Conservation (phyloP, 2,113 vertebrate genomes). For the Haplochromis burtoni region DNA sequence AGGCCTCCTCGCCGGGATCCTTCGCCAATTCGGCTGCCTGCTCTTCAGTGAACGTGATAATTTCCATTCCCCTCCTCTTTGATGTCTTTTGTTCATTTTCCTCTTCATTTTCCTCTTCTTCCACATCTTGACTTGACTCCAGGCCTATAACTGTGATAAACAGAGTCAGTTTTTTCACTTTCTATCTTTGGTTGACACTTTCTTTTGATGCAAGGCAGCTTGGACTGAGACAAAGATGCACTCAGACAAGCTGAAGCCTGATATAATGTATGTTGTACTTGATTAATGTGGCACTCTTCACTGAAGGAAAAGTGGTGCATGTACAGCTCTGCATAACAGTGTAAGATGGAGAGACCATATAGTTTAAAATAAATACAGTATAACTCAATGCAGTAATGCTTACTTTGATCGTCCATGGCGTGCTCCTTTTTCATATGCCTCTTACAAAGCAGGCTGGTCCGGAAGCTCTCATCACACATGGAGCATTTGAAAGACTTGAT, state of each 20-base stretch:
- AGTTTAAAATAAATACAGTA: not conserved
- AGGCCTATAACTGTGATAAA: constrained; percentile 54
- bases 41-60: constrained; percentile 95
- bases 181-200: not conserved
- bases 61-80: constrained; percentile 81
- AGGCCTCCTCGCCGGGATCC: constrained; percentile 84
- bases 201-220: not conserved
- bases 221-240: not conserved
- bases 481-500: constrained; percentile 90
- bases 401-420: constrained; percentile 73
- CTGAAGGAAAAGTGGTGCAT: not conserved
- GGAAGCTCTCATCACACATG: constrained; percentile 89
- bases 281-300: not conserved
- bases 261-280: not conserved
- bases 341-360: not conserved
- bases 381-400: not conserved
- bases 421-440: constrained; percentile 94
- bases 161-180: not conserved
- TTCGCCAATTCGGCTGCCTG: constrained; percentile 92
- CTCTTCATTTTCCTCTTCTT: constrained; percentile 78
- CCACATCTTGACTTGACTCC: constrained; percentile 57
- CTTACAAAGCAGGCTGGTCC: constrained; percentile 85
- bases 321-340: not conserved
- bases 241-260: not conserved
- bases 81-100: constrained; percentile 70